Conservation (phyloP, 2,888 invertebrate genomes). For the Lasius platythorax region DNA sequence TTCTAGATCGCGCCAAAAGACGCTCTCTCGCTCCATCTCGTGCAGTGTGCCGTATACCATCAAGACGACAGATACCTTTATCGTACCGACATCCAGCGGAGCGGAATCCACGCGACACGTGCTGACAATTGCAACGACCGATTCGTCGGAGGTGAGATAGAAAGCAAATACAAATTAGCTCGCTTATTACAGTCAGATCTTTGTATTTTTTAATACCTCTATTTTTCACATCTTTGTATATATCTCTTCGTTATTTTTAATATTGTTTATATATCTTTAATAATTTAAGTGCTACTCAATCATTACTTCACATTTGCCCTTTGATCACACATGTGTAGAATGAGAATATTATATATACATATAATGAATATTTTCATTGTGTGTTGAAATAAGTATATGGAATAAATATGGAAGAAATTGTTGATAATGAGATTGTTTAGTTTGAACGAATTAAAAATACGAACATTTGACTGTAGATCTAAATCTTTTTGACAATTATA, state of each 20-base stretch:
- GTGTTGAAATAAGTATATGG: no score
- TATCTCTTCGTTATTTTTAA: not conserved
- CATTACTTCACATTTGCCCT: no score
- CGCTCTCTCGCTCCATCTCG: conserved; percentile 82
- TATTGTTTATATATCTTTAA: no score
- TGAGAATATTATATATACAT: no score
- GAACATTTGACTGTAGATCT: no score
- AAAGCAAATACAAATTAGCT: not conserved
- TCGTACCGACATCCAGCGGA: conserved; percentile 81
- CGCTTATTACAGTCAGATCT: not conserved
- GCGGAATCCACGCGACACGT: conserved; percentile 77
- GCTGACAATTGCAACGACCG: conserved; percentile 72
- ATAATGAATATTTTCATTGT: no score
- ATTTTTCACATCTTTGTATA: not conserved
- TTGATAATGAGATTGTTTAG: no score
- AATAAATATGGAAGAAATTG: no score
- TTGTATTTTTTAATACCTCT: not conserved
- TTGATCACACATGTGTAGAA: no score
- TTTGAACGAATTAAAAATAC: no score
- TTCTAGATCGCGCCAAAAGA: conserved; percentile 80
- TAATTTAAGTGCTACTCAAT: no score
- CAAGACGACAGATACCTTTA: conserved; percentile 80
- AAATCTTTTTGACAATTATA: no score
- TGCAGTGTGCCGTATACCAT: conserved; percentile 82
- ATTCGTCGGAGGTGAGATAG: conserved; percentile 75